Evolutionary conservation across 2,113 vertebrate genomes (phyloP).

Genomic region (Pimephales promelas): DNA sequence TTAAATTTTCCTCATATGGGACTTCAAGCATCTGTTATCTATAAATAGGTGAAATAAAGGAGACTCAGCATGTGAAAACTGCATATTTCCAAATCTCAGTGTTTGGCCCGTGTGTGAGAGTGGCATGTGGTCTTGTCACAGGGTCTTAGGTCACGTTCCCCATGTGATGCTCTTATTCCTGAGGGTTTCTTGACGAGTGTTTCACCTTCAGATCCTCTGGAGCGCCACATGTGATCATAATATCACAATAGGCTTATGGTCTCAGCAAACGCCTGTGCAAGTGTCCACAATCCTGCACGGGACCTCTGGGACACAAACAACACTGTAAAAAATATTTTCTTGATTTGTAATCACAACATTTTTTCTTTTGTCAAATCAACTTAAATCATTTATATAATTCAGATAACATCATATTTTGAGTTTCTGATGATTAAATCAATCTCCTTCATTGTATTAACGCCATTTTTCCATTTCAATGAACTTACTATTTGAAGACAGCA

Average conservation of each 20-base stretch:
- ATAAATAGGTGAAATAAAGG: background rate
- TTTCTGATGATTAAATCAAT: no score
- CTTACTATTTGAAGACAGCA: no score
- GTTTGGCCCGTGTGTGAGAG: background rate
- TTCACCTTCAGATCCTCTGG: slow-evolving; percentile 24
- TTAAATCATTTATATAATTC: no score
- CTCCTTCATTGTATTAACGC: no score
- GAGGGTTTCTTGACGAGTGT: background rate
- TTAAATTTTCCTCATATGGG: background rate
- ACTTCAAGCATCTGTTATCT: slow-evolving; percentile 5
- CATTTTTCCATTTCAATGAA: no score
- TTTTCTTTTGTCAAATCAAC: no score
- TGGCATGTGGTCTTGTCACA: background rate
- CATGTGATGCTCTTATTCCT: slow-evolving; percentile 43
- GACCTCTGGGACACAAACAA: background rate
- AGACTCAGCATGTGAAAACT: background rate
- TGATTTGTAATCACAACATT: no score
- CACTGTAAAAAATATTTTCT: no score
- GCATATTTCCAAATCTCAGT: background rate
- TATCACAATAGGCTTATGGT: slow-evolving; percentile 62
- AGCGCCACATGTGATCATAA: slow-evolving; percentile 66
- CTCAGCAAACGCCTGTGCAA: slow-evolving; percentile 57
- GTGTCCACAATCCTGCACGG: slow-evolving; percentile 8
- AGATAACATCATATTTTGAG: no score
- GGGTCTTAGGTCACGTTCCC: background rate